Evolutionary conservation across 2,797 vertebrate species (phyloP), one percentile per base, ranked within the genome.

Genomic region (Channallabes apus): DNA sequence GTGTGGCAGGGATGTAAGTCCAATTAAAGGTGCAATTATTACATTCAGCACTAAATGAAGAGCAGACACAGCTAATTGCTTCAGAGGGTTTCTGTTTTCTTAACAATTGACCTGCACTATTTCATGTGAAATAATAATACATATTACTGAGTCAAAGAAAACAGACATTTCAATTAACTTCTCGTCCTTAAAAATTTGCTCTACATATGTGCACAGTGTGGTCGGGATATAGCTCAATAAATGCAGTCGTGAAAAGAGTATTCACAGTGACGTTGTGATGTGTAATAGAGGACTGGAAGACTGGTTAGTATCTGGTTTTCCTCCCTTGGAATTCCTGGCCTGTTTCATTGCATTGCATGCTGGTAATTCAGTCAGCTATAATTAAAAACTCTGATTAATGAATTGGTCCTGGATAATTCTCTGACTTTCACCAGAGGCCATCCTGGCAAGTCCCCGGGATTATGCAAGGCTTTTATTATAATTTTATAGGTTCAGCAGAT

Each of bases 321-420:
- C 41, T 64, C 51, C 62, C 65, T 71, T 65, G 77, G 54, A 56
- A 69, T 84, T 81, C n/a, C 81, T 78, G 64, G 72, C 87, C 84
- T 87, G 69, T 85, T 82, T 58, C 24, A 72, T 75, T 88, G 72
- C 84, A 88, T 72, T 76, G 85, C 77, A 79, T 88, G 86, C 59
- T 65, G 76, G 38, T 73, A 41, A 85, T 67, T 88, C 77, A 68
- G 89, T 90, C 90, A 90, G 82, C 88, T 90, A 89, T 88, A 88
- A 91, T 92, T 89, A 91, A 88, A 84, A 90, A 76, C 79, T 7
- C 71, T 91, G 91, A 93, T 93, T 92, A 91, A 93, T 93, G 91
- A 91, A 90, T 82, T 88, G 88, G 87, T 88, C 89, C 90, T 86
- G 88, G 72, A 64, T 91, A 89, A 88, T 93, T 92, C 90, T 89